These are phyloP conservation scores for Scytalopus superciliaris DNA, from an alignment of 2,113 vertebrate species.

Conservation along the genomic window DNA sequence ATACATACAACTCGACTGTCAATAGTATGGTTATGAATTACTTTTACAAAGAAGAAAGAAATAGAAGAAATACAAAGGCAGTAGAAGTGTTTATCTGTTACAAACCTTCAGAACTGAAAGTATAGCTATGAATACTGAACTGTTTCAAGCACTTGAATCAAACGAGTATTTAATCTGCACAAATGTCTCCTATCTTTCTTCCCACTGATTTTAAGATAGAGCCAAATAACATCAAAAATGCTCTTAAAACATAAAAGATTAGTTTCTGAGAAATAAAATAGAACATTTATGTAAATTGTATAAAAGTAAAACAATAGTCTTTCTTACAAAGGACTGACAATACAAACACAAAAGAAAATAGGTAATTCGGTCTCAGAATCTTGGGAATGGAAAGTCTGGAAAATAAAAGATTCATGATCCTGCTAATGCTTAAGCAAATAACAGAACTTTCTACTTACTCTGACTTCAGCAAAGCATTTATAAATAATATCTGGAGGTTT, in stretches of 20 bases:
- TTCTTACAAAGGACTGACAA: neutral
- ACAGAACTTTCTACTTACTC: neutral
- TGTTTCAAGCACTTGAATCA: neutral
- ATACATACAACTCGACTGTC: neutral
- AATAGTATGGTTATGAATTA: neutral
- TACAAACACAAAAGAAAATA: neutral
- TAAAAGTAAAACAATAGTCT: neutral
- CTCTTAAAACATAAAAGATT: neutral
- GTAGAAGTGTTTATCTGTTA: neutral
- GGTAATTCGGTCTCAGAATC: neutral
- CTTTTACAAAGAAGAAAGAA: neutral
- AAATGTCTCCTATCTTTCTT: neutral
- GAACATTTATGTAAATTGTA: neutral
- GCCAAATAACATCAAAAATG: neutral
- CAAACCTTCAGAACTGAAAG: neutral
- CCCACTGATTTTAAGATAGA: neutral
- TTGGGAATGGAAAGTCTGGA: neutral
- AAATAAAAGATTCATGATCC: neutral
- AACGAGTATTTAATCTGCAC: neutral
- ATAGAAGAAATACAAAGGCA: neutral
- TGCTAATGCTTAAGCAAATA: neutral
- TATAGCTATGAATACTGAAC: neutral
- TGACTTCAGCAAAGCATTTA: neutral
- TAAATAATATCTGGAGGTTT: neutral
- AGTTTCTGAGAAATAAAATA: neutral